These are phyloP conservation scores for Babyrousa celebensis DNA, from an alignment of 2,797 vertebrate species.

Conservation along the genomic window DNA sequence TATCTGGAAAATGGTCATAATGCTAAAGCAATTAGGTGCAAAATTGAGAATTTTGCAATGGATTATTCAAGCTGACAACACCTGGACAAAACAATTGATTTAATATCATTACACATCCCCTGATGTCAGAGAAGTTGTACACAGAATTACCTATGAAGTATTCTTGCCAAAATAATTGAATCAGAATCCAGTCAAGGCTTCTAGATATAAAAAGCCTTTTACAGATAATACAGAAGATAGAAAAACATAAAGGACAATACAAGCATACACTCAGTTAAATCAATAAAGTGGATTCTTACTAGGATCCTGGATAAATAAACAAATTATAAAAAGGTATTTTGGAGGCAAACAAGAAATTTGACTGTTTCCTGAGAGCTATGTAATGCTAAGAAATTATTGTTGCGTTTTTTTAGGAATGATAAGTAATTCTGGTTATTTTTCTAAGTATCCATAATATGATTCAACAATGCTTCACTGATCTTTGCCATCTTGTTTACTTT, in stretches of 20 bases:
- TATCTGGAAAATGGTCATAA: background rate
- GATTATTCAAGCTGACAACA: background rate
- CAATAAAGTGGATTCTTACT: background rate
- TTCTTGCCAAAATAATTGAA: background rate
- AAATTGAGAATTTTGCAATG: background rate
- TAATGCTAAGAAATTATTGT: background rate
- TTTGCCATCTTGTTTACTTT: background rate
- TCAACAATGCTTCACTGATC: background rate
- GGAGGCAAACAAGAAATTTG: background rate
- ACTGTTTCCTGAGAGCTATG: background rate
- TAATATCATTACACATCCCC: background rate
- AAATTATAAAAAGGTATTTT: background rate
- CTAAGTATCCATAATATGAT: background rate
- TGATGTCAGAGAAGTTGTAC: background rate
- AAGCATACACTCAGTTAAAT: background rate
- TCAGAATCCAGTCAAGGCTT: background rate
- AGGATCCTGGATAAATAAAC: background rate
- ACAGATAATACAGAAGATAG: background rate
- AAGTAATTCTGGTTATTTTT: background rate
- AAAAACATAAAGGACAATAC: background rate
- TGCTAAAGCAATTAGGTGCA: background rate
- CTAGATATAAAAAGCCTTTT: background rate
- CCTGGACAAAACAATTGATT: background rate
- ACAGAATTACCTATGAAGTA: background rate
- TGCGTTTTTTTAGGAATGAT: background rate